A percentile compares a stretch with the other conserved stretches of the same genome.
Evolutionary conservation across 2,113 vertebrate species (phyloP).

Genomic region (Lophius piscatorius): DNA sequence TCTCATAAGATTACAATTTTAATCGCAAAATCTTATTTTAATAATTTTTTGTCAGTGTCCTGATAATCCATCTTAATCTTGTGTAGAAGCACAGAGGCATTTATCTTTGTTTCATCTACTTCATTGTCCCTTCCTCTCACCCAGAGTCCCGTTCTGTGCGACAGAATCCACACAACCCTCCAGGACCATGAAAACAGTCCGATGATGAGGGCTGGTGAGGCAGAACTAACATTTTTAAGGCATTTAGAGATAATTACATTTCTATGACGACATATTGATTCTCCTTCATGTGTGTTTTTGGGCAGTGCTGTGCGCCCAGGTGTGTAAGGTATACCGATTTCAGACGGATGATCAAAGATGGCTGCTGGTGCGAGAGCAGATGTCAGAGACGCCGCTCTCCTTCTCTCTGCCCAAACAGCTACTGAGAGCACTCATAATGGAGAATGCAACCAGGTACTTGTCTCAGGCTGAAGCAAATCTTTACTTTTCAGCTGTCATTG

Average conservation of each 20-base stretch:
- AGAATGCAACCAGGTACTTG: constrained; percentile 64
- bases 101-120: no score
- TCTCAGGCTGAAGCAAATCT: no score
- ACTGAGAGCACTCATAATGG: constrained; percentile 44
- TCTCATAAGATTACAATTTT: neutral
- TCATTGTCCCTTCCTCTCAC: neutral
- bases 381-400: constrained; percentile 69
- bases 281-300: constrained; percentile 17
- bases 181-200: constrained; percentile 63
- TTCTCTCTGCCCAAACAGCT: constrained; percentile 67
- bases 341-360: constrained; percentile 57
- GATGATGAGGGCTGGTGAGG: constrained; percentile 65
- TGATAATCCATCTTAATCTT: neutral
- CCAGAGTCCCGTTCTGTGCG: constrained; percentile 48
- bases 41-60: neutral
- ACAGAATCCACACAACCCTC: constrained; percentile 52
- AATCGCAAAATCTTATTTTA: no score
- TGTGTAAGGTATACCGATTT: constrained; percentile 67
- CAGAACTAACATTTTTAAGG: no score
- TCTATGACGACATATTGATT: no score
- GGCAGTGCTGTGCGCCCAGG: constrained; percentile 47
- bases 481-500: no score
- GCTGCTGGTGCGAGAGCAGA: constrained; percentile 71
- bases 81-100: neutral
- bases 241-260: no score